Conservation (phyloP, 2,888 invertebrate species). For the Drosophila anomelani region DNA sequence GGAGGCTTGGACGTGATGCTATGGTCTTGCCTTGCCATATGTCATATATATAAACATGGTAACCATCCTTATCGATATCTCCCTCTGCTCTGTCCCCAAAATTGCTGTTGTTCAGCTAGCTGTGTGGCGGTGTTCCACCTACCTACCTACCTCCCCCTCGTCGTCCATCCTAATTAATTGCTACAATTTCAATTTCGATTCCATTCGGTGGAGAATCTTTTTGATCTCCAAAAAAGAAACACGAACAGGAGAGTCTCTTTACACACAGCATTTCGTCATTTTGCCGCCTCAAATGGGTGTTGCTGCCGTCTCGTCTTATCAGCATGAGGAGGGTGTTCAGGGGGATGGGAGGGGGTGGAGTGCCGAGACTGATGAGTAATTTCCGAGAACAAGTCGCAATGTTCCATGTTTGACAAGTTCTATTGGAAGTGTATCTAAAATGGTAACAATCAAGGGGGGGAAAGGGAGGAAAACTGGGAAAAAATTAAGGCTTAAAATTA, state of each 20-base stretch:
- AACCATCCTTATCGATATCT: conserved; percentile 36
- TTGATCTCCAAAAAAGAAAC: conserved; percentile 55
- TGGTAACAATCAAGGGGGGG: background rate
- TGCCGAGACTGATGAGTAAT: conserved; percentile 62
- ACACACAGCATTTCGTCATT: conserved; percentile 71
- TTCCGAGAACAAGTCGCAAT: conserved; percentile 63
- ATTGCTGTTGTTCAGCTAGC: conserved; percentile 38
- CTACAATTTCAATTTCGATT: conserved; percentile 70
- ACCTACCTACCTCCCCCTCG: background rate
- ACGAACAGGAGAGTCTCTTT: conserved; percentile 32
- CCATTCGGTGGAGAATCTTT: conserved; percentile 51
- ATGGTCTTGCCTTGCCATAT: conserved; percentile 16
- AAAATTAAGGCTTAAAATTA: background rate
- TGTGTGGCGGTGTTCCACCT: background rate
- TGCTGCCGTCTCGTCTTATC: conserved; percentile 31
- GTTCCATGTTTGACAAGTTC: conserved; percentile 34
- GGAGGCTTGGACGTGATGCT: conserved; percentile 32
- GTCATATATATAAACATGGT: conserved; percentile 7
- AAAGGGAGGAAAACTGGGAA: background rate
- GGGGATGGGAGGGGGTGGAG: background rate
- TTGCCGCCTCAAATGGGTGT: conserved; percentile 35
- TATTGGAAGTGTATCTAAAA: conserved; percentile 21
- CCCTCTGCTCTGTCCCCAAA: conserved; percentile 18
- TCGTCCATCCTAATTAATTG: conserved; percentile 69
- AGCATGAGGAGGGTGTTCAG: background rate